phyloP scores from a whole-genome alignment of 1,140 invertebrate species.

The Chironomus tepperi region DNA sequence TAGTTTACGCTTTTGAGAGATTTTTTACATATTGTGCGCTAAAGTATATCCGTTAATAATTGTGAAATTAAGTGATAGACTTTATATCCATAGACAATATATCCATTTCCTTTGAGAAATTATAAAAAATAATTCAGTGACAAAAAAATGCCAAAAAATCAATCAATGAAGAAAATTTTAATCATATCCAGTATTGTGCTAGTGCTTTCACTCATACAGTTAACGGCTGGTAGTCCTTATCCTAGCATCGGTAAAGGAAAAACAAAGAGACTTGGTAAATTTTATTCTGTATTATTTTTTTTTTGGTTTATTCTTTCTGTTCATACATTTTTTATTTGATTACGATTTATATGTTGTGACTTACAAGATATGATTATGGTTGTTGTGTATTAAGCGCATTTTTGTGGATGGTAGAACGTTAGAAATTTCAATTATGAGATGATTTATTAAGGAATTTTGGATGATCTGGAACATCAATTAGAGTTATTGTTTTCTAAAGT shows the following conservation, averaged over 20 bases:
- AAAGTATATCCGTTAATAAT: not conserved
- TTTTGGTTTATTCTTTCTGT: not conserved
- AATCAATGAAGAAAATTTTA: not conserved
- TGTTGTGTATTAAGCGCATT: too few relatives aligned
- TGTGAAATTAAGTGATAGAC: too few relatives aligned
- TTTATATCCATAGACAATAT: not conserved
- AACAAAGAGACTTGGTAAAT: conserved; percentile 19
- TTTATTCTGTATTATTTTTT: not conserved
- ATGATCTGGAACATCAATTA: too few relatives aligned
- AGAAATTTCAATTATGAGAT: too few relatives aligned
- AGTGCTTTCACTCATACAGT: not conserved
- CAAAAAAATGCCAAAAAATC: not conserved
- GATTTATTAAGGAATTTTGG: too few relatives aligned
- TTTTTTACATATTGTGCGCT: not conserved
- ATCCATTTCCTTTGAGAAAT: not conserved
- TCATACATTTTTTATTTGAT: not conserved
- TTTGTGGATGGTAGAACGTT: too few relatives aligned
- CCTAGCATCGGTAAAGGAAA: not conserved
- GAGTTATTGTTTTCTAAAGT: too few relatives aligned
- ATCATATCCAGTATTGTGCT: not conserved
- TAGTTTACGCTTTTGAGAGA: not conserved
- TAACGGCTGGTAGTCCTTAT: not conserved
- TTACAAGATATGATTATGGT: too few relatives aligned
- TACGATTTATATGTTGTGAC: not conserved
- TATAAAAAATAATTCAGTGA: not conserved